Conservation (phyloP, 1,140 invertebrate genomes). For the Plodia interpunctella region DNA sequence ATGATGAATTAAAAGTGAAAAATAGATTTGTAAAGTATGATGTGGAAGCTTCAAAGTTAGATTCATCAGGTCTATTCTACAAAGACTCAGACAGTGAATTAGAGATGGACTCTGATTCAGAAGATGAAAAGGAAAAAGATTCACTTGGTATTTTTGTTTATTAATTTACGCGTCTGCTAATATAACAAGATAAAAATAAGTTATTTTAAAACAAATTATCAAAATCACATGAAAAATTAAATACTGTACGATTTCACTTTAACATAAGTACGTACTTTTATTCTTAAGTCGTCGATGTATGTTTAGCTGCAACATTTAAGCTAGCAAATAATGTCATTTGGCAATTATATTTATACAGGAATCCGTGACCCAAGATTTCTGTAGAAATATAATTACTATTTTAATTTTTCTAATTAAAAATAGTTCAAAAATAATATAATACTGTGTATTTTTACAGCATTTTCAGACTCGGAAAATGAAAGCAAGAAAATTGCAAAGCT, state of each 20-base stretch:
- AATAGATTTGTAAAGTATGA: slow-evolving; percentile 81
- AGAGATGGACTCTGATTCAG: slow-evolving; percentile 79
- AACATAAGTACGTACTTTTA: no score
- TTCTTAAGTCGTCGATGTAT: no score
- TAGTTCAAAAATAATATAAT: not conserved
- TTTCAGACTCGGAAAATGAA: slow-evolving; percentile 77
- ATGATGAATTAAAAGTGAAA: slow-evolving; percentile 78
- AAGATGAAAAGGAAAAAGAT: slow-evolving; percentile 77
- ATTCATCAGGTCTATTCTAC: slow-evolving; percentile 85
- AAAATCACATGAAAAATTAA: no score
- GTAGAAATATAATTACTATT: no score
- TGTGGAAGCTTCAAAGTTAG: slow-evolving; percentile 82
- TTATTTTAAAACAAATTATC: no score
- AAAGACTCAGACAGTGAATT: slow-evolving; percentile 84
- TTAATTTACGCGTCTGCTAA: no score
- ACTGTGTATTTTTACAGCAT: slow-evolving; percentile 62
- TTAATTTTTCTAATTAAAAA: not conserved
- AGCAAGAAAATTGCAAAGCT: slow-evolving; percentile 57
- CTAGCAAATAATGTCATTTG: no score
- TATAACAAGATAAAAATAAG: no score
- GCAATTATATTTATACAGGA: no score
- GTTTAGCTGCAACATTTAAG: no score
- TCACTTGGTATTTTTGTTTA: slow-evolving; percentile 75
- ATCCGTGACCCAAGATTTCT: no score
- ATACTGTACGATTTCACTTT: no score